Conservation (phyloP, 2,113 vertebrate species). For the Neodontobutis hainanensis region DNA sequence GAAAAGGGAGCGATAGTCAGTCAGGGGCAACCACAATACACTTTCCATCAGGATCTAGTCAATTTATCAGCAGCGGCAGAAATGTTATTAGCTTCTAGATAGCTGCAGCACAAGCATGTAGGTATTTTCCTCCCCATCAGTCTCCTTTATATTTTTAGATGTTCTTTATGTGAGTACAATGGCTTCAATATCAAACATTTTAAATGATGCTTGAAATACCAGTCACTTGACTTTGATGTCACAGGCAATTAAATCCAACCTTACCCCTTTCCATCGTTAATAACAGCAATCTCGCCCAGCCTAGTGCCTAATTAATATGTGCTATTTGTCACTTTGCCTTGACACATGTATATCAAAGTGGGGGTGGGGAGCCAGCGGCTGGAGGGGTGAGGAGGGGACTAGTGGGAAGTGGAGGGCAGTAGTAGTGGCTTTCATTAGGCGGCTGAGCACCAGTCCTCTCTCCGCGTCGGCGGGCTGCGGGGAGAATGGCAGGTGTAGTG, state of each 20-base stretch:
- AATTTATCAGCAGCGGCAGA: conserved; percentile 79
- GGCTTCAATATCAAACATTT: conserved; percentile 99
- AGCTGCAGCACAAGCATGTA: conserved; percentile 82
- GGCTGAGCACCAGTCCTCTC: conserved; percentile 51
- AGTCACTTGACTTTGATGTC: conserved; percentile 99
- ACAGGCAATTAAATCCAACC: conserved; percentile 99
- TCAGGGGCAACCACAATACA: conserved; percentile 71
- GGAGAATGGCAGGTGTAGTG: conserved; percentile 41
- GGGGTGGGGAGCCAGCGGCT: conserved; percentile 68
- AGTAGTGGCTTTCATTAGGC: conserved; percentile 72
- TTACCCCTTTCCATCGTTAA: conserved; percentile 96
- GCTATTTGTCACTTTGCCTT: conserved; percentile 99
- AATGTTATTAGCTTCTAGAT: conserved; percentile 86
- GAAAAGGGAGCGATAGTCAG: conserved; percentile 66
- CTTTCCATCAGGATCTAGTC: conserved; percentile 80
- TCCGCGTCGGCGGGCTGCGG: conserved; percentile 1
- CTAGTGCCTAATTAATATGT: conserved; percentile 99
- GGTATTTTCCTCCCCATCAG: conserved; percentile 91
- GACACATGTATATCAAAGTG: conserved; percentile 98
- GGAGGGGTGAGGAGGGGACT: conserved; percentile 51
- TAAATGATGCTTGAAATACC: conserved; percentile 99
- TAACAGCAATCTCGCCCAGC: conserved; percentile 99
- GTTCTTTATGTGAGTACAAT: conserved; percentile 98
- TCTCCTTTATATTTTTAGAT: conserved; percentile 98
- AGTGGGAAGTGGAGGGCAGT: conserved; percentile 61